These are phyloP conservation scores for Thyatira batis DNA, from an alignment of 2,888 invertebrate genomes.

Conservation along the genomic window DNA sequence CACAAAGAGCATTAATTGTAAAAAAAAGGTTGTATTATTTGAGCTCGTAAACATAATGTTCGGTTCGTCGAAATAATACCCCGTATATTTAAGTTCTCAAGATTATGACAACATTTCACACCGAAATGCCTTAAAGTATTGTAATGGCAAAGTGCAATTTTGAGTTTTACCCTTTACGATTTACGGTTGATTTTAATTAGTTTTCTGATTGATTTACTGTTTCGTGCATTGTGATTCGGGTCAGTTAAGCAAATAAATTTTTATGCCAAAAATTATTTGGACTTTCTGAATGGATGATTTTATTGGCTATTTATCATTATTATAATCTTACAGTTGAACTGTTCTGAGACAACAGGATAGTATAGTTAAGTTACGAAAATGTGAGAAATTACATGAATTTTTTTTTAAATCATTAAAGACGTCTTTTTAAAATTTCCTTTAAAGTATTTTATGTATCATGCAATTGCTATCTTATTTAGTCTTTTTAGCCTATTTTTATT, in stretches of 20 bases:
- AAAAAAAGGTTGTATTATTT: background rate
- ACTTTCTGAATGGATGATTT: background rate
- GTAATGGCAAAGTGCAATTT: slow-evolving; percentile 28
- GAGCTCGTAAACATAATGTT: background rate
- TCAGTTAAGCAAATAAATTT: slow-evolving; percentile 9
- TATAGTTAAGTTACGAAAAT: no score
- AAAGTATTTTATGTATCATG: no score
- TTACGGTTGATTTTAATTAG: slow-evolving; percentile 50
- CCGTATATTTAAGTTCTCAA: slow-evolving; percentile 22
- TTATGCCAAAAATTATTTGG: background rate
- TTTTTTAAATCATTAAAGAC: no score
- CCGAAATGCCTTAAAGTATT: slow-evolving; percentile 41
- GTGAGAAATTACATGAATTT: no score
- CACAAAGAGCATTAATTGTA: background rate
- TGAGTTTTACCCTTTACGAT: slow-evolving; percentile 13
- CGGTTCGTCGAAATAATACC: slow-evolving; percentile 16
- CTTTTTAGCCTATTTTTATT: no score
- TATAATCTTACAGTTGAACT: background rate
- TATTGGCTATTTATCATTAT: background rate
- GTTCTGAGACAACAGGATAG: no score
- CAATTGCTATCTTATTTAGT: no score
- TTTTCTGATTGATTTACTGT: slow-evolving; percentile 54
- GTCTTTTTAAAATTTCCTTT: no score
- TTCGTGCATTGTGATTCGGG: slow-evolving; percentile 11
- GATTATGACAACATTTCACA: slow-evolving; percentile 34